Evolutionary conservation across 2,113 vertebrate genomes (phyloP).

Genomic region (Micronycteris hirsuta): DNA sequence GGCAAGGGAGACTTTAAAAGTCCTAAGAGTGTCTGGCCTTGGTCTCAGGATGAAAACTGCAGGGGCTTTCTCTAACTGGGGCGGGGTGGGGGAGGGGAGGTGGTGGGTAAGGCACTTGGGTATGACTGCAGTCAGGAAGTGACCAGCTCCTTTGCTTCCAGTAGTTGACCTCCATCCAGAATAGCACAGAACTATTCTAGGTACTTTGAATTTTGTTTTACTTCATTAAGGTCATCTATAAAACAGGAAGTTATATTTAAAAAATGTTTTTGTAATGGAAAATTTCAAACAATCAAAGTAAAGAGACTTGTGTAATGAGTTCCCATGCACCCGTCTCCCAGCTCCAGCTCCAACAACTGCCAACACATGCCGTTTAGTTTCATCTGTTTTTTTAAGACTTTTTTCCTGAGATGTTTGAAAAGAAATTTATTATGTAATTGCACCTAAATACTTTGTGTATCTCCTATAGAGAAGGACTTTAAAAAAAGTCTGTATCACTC

Average conservation of each 20-base stretch:
- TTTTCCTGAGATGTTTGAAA: constrained; percentile 17
- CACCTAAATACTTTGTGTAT: neutral
- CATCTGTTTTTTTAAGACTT: neutral
- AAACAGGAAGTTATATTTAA: neutral
- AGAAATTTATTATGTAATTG: constrained; percentile 7
- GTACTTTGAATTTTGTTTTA: neutral
- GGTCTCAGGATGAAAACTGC: neutral
- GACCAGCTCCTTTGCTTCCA: neutral
- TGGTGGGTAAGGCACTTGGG: neutral
- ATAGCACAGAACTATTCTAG: neutral
- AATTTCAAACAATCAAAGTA: constrained; percentile 7
- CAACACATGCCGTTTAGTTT: neutral
- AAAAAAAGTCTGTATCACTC: neutral
- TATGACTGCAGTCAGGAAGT: neutral
- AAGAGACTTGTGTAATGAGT: neutral
- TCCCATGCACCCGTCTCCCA: neutral
- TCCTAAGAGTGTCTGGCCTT: neutral
- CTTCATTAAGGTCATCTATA: constrained; percentile 11
- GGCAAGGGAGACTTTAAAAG: neutral
- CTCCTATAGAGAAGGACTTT: neutral
- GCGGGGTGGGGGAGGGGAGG: neutral
- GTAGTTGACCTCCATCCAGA: neutral
- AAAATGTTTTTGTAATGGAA: constrained; percentile 42
- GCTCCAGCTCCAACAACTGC: neutral
- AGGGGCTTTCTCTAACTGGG: neutral